These are phyloP conservation scores for Etheostoma spectabile DNA, from an alignment of 2,113 vertebrate genomes.

Conservation along the genomic window DNA sequence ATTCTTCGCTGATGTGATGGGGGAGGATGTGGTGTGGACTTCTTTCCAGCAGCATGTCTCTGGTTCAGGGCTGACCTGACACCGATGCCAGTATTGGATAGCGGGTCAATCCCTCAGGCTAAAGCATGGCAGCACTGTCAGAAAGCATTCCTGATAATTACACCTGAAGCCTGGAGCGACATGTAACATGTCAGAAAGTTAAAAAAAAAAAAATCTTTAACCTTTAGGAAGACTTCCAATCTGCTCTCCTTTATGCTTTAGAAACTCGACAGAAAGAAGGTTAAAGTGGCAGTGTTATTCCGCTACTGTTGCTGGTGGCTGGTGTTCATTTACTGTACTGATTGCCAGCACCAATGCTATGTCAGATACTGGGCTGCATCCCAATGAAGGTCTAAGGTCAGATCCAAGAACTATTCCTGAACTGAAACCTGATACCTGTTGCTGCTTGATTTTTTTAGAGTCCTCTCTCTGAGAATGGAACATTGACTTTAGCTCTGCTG, in stretches of 20 bases:
- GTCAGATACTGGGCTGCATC: not conserved
- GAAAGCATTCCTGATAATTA: not conserved
- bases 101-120: not conserved
- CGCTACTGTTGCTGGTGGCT: slow-evolving; percentile 14
- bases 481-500: not conserved
- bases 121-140: slow-evolving; percentile 19
- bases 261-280: not conserved
- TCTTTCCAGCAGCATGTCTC: slow-evolving; percentile 11
- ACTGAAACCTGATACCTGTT: not conserved
- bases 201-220: not conserved
- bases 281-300: not conserved
- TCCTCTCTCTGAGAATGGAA: not conserved
- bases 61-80: slow-evolving; percentile 15
- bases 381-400: not conserved
- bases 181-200: not conserved
- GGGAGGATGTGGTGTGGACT: not conserved
- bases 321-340: not conserved
- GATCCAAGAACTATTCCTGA: not conserved
- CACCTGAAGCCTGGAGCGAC: not conserved
- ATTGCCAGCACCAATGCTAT: not conserved
- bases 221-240: not conserved
- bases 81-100: slow-evolving; percentile 19
- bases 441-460: not conserved
- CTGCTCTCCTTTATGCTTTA: not conserved
- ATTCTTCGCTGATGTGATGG: not conserved